Evolutionary conservation across 1,140 invertebrate species (phyloP).

Genomic region (Odontomachus brunneus): DNA sequence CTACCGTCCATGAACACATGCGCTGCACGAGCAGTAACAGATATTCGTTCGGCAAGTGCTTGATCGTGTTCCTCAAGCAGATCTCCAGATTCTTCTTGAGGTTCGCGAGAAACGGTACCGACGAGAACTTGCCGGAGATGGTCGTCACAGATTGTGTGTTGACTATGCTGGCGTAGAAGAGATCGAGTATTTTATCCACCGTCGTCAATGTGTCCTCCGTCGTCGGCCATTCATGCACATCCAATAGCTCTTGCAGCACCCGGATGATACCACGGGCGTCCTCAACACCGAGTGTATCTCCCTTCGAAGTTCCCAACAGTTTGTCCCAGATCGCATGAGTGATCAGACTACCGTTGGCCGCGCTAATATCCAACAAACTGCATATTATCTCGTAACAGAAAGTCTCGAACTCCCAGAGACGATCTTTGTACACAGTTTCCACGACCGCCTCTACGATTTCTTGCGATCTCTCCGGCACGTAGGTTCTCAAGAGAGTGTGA

Average conservation of each 20-base stretch:
- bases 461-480: constrained; percentile 64
- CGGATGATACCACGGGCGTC: constrained; percentile 75
- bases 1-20: constrained; percentile 80
- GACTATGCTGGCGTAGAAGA: constrained; percentile 83
- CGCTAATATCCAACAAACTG: constrained; percentile 68
- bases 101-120: constrained; percentile 51
- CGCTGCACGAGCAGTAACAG: constrained; percentile 79
- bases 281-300: constrained; percentile 35
- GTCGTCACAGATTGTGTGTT: constrained; percentile 58
- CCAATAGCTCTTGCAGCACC: constrained; percentile 84
- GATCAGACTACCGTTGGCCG: constrained; percentile 63
- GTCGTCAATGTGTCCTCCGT: constrained; percentile 78
- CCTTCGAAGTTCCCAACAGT: constrained; percentile 44
- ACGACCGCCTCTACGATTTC: constrained; percentile 71
- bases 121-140: constrained; percentile 17
- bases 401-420: constrained; percentile 76
- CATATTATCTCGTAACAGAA: constrained; percentile 73
- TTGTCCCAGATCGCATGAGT: constrained; percentile 72
- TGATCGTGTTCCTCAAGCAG: constrained; percentile 82
- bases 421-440: constrained; percentile 68
- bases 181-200: constrained; percentile 83
- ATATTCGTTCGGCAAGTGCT: constrained; percentile 81
- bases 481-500: constrained; percentile 71
- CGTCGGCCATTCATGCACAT: constrained; percentile 84
- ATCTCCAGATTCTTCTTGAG: constrained; percentile 79